Conservation (phyloP, 2,797 vertebrate species). For the Cirrhinus mrigala region DNA sequence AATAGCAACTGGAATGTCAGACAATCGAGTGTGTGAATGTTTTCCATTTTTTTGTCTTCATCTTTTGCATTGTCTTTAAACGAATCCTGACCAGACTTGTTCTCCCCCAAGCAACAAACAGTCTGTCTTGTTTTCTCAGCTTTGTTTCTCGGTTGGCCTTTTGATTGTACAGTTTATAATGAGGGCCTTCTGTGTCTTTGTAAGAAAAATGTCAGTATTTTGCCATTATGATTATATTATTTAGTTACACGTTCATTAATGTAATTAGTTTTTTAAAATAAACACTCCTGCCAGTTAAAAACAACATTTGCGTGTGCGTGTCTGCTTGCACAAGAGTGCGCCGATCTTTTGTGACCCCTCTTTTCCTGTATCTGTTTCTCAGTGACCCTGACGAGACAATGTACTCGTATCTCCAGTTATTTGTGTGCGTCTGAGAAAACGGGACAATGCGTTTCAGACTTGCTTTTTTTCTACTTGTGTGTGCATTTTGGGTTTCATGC, state of each 20-base stretch:
- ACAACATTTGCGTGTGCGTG: constrained; percentile 37
- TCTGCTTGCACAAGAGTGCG: neutral
- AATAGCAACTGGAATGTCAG: constrained; percentile 72
- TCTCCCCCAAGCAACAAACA: constrained; percentile 34
- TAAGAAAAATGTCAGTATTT: constrained; percentile 67
- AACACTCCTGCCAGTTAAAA: constrained; percentile 65
- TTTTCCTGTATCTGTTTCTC: constrained; percentile 57
- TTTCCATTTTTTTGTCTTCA: constrained; percentile 62
- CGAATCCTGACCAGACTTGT: constrained; percentile 22
- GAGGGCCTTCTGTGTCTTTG: constrained; percentile 50
- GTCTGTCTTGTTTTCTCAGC: neutral
- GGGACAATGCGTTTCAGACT: constrained; percentile 21
- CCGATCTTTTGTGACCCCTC: constrained; percentile 25
- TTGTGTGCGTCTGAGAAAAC: constrained; percentile 53
- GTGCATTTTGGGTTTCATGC: constrained; percentile 30
- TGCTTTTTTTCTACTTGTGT: neutral
- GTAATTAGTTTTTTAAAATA: constrained; percentile 81
- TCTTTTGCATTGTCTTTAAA: constrained; percentile 59
- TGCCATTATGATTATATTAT: constrained; percentile 66
- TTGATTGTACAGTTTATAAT: constrained; percentile 76
- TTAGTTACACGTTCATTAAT: constrained; percentile 66
- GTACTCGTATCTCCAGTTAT: constrained; percentile 62
- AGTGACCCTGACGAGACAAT: constrained; percentile 65
- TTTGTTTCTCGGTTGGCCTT: constrained; percentile 49
- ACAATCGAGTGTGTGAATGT: constrained; percentile 68